These are phyloP conservation scores for Aradophagus sp. DNA, from an alignment of 1,140 invertebrate genomes.

Conservation along the genomic window DNA sequence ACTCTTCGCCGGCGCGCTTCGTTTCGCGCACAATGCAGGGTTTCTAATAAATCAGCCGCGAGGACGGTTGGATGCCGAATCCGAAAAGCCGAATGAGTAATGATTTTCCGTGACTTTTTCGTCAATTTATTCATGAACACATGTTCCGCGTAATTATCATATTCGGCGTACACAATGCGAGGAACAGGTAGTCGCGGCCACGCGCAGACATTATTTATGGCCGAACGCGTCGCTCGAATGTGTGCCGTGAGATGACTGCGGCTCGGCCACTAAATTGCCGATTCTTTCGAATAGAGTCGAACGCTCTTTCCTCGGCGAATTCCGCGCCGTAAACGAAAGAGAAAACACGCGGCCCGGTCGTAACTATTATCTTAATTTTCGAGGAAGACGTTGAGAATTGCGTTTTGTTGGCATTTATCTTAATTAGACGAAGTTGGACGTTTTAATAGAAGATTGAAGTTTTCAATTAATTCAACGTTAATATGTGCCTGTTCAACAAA, in stretches of 20 bases:
- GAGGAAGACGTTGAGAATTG: too few species aligned
- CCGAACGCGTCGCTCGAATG: constrained; percentile 31
- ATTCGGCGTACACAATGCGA: constrained; percentile 48
- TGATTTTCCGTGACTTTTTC: constrained; percentile 48
- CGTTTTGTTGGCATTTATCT: too few species aligned
- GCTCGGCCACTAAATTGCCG: constrained; percentile 37
- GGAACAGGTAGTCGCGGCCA: constrained; percentile 52
- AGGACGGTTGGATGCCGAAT: constrained; percentile 20
- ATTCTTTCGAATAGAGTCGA: too few species aligned
- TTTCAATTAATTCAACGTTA: too few species aligned
- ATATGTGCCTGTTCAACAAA: too few species aligned
- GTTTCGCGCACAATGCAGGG: constrained; percentile 15
- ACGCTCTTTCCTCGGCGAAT: too few species aligned
- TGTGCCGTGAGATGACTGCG: constrained; percentile 54
- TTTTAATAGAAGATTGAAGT: too few species aligned
- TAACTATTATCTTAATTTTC: too few species aligned
- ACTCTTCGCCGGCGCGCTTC: constrained; percentile 17
- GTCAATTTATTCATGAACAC: constrained; percentile 57
- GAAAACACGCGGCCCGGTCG: too few species aligned
- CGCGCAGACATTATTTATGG: constrained; percentile 56
- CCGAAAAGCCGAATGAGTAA: constrained; percentile 46
- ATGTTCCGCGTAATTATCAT: constrained; percentile 54
- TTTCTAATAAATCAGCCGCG: constrained; percentile 35
- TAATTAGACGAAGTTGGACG: too few species aligned
- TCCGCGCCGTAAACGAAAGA: too few species aligned